These are phyloP conservation scores for Pterobdella sp. DNA, from an alignment of 2,888 invertebrate genomes.

Conservation along the genomic window DNA sequence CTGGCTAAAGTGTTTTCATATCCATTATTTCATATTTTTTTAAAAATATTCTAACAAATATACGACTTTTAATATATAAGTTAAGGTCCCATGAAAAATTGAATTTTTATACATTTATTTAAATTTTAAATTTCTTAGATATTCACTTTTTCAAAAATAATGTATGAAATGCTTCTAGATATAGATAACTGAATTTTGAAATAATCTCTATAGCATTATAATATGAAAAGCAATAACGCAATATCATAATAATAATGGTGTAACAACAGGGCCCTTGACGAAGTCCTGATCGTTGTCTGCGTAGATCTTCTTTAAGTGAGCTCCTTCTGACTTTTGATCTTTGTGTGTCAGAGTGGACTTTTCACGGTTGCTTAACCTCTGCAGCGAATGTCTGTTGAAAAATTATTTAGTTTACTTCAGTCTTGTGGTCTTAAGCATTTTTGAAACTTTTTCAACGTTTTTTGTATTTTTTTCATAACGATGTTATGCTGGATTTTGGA, in stretches of 20 bases:
- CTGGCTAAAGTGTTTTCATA: too few relatives aligned
- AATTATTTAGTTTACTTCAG: too few relatives aligned
- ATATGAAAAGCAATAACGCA: neutral
- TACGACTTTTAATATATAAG: too few relatives aligned
- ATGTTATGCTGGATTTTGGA: too few relatives aligned
- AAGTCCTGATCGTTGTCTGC: neutral
- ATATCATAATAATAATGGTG: neutral
- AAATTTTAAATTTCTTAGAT: neutral
- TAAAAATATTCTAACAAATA: too few relatives aligned
- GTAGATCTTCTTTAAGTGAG: constrained; percentile 7
- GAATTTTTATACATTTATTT: neutral
- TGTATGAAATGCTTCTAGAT: neutral
- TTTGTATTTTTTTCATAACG: too few relatives aligned
- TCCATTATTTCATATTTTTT: neutral
- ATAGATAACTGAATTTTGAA: neutral
- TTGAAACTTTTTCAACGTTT: too few relatives aligned
- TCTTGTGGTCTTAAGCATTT: too few relatives aligned
- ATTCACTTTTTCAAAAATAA: neutral
- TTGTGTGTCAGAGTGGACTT: neutral
- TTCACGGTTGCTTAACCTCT: neutral
- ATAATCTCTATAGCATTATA: neutral
- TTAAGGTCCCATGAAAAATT: too few relatives aligned
- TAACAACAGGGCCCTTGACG: neutral
- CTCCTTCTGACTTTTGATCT: neutral
- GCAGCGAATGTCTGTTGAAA: constrained; percentile 7